Conservation (phyloP, 2,113 vertebrate species). For the Dascyllus trimaculatus region DNA sequence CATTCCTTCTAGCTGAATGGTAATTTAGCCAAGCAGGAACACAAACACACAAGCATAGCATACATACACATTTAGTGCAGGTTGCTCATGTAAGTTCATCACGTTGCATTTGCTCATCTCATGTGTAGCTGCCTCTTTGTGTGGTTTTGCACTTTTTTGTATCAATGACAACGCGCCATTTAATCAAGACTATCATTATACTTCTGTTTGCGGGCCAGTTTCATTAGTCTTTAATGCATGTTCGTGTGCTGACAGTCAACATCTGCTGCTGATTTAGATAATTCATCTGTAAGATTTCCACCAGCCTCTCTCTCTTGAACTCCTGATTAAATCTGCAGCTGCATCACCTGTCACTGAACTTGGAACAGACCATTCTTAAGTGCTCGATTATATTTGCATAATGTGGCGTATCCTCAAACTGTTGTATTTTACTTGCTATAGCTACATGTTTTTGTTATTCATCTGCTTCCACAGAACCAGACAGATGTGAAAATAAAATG, state of each 20-base stretch:
- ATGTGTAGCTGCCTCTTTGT: background rate
- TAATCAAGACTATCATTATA: background rate
- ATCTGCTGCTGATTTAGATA: background rate
- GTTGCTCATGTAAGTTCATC: too few species aligned
- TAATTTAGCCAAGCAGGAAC: too few species aligned
- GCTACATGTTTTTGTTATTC: background rate
- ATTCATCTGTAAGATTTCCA: background rate
- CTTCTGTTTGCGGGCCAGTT: background rate
- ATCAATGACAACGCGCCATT: background rate
- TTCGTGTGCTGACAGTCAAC: background rate
- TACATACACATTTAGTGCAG: too few species aligned
- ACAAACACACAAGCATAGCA: too few species aligned
- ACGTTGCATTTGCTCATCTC: background rate
- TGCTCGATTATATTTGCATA: conserved; percentile 1
- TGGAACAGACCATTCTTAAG: conserved; percentile 3
- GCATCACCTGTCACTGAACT: conserved; percentile 8
- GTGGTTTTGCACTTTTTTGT: background rate
- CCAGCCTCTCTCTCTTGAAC: background rate
- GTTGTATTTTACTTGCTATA: conserved; percentile 3
- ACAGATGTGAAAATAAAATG: conserved; percentile 37
- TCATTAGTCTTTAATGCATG: too few species aligned
- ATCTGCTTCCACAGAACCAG: conserved; percentile 18
- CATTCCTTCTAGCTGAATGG: too few species aligned
- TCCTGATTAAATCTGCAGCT: conserved; percentile 9
- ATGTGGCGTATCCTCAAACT: background rate